Evolutionary conservation across 2,797 vertebrate genomes (phyloP).

Genomic region (Sebastes miniatus): DNA sequence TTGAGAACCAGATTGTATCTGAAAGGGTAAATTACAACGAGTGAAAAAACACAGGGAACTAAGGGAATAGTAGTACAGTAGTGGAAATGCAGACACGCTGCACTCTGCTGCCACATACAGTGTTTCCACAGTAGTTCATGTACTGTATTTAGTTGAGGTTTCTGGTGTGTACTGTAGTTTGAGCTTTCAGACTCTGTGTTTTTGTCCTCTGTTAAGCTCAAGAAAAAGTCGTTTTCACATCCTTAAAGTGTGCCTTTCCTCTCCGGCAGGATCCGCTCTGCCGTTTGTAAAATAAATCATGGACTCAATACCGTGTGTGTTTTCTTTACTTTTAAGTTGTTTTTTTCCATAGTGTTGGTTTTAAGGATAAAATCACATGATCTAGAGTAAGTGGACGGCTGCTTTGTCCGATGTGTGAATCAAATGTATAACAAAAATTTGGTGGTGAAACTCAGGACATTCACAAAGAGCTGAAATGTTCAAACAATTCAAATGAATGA

Average conservation of each 20-base stretch:
- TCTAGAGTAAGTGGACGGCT: neutral
- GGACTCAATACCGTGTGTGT: neutral
- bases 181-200: constrained; percentile 13
- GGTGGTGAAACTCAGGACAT: neutral
- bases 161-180: neutral
- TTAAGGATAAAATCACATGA: neutral
- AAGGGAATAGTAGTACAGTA: neutral
- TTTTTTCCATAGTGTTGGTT: neutral
- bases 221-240: neutral
- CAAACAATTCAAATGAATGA: neutral
- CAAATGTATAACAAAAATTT: too few relatives aligned
- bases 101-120: neutral
- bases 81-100: neutral
- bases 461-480: neutral
- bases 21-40: neutral
- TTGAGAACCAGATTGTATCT: neutral
- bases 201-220: constrained; percentile 18
- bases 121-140: neutral
- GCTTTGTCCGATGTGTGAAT: neutral
- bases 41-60: neutral
- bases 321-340: constrained; percentile 1
- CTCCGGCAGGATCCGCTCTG: constrained; percentile 11
- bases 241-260: constrained; percentile 66
- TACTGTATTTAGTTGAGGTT: constrained; percentile 5
- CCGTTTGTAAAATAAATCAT: constrained; percentile 66